A percentile compares a stretch with the other conserved stretches of the same genome.
These are phyloP conservation scores for Nysson spinosus DNA, from an alignment of 2,888 invertebrate species.

Conservation along the genomic window DNA sequence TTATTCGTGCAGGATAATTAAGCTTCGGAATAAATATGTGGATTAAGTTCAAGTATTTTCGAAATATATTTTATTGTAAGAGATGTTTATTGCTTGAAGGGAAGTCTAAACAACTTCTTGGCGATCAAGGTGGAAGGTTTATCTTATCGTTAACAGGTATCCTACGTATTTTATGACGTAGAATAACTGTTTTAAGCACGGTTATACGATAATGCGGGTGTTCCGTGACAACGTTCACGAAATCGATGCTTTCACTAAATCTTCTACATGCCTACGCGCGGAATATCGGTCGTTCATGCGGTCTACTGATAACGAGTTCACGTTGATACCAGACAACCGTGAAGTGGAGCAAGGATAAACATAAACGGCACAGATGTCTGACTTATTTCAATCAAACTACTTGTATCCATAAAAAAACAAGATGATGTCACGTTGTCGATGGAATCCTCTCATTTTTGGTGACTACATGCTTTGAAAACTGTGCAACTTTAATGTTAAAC, in stretches of 20 bases:
- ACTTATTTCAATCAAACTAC: not conserved
- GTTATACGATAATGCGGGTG: constrained; percentile 42
- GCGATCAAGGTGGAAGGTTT: not conserved
- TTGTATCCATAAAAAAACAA: too few relatives aligned
- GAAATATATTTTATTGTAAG: too few relatives aligned
- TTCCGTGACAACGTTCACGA: constrained; percentile 29
- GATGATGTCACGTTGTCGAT: too few relatives aligned
- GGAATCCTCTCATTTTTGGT: too few relatives aligned
- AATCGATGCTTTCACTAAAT: constrained; percentile 33
- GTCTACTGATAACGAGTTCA: constrained; percentile 12
- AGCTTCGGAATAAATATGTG: too few relatives aligned
- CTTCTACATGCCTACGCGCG: constrained; percentile 4
- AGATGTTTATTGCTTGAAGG: too few relatives aligned
- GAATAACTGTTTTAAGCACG: constrained; percentile 21
- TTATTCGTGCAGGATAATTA: too few relatives aligned
- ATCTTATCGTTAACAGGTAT: constrained; percentile 24
- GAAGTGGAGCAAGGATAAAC: constrained; percentile 13
- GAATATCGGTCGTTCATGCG: constrained; percentile 24
- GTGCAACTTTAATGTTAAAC: too few relatives aligned
- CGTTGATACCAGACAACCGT: constrained; percentile 13
- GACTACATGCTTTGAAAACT: too few relatives aligned
- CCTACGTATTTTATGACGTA: constrained; percentile 18
- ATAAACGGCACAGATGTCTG: not conserved
- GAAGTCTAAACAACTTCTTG: too few relatives aligned
- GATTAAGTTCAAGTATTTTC: too few relatives aligned